Evolutionary conservation across 92 coral and sea anemone genomes (phyloP).

Genomic region (Metridium senile): DNA sequence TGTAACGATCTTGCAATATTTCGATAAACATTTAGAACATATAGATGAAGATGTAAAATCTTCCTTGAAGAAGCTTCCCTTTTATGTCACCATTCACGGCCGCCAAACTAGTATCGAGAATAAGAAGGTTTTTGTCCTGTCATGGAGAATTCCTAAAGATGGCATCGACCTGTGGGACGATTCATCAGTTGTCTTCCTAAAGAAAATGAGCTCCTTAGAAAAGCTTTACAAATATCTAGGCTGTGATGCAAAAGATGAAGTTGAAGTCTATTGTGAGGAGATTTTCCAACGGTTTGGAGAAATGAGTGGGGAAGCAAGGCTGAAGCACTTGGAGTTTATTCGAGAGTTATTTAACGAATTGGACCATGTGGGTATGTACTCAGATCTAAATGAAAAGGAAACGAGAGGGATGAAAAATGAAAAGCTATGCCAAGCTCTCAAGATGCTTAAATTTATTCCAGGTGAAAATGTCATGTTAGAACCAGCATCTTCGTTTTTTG

Average conservation of each 20-base stretch:
- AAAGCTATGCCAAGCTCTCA: constrained; percentile 15
- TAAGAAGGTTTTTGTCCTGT: constrained; percentile 22
- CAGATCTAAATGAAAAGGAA: not conserved
- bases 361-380: not conserved
- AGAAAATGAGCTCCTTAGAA: constrained; percentile 18
- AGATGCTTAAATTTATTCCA: constrained; percentile 32
- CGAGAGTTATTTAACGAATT: not conserved
- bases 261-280: constrained; percentile 62
- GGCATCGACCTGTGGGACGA: constrained; percentile 43
- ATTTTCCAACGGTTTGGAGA: constrained; percentile 37
- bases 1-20: constrained; percentile 31
- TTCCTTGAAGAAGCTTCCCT: constrained; percentile 43
- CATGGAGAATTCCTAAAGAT: constrained; percentile 25
- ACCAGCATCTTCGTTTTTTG: constrained; percentile 50
- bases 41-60: not conserved
- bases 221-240: constrained; percentile 39
- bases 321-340: constrained; percentile 47
- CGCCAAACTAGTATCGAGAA: constrained; percentile 6
- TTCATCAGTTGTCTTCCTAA: constrained; percentile 42
- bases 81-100: constrained; percentile 44
- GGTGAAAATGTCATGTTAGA: constrained; percentile 23
- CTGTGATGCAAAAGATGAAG: constrained; percentile 32
- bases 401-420: not conserved
- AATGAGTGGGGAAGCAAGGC: constrained; percentile 19
- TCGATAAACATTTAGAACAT: constrained; percentile 12